Evolutionary conservation across 2,888 invertebrate genomes (phyloP), one percentile per base, ranked within the genome.

Genomic region (Chorisops tibialis): DNA sequence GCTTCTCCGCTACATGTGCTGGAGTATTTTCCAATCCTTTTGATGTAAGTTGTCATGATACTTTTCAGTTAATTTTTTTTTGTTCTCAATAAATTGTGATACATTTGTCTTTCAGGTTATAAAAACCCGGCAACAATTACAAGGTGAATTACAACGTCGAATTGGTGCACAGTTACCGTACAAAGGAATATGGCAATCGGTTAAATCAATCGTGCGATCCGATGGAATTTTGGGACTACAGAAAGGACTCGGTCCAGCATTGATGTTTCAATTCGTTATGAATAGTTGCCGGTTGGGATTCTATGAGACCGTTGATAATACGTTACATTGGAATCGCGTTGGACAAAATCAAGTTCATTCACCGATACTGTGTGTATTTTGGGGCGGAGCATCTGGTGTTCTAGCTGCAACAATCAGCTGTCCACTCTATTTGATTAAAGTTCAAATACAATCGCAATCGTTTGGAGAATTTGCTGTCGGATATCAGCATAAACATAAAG

Each of bases 121-220:
- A 35, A 95, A 95, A 80, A 93, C 89, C 14, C 83, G 94, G 0
- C 86, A 94, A 81, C 94, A 95, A 74, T 80, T 95, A 14, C 94
- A 95, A 79, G 87, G 87, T n/a, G 87, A 92, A 75, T 77, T 91
- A 12, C 80, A 83, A 67, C 78, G 81, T 63, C 79, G 83, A 9
- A 74, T 82, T 56, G 22, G 52, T 1, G 52, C 39, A 3, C n/a
- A 39, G 16, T 59, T 62, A 24, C 75, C 81, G 52, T 90, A 90
- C 71, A 86, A 80, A 69, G 91, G 92, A 72, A 87, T 91, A 45
- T 83, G 91, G 24, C 93, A 93, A 73, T 92, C 93, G 0, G 86
- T 88, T 68, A 87, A 83, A 71, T 83, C 86, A 1, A 87, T 92
- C 66, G 84, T 84, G 1, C 84, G 84, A 71, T 84, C 87, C 66